A percentile compares a stretch with the other conserved stretches of the same genome.
phyloP scores from a whole-genome alignment of 2,113 vertebrate genomes.

The Todiramphus chloris region DNA sequence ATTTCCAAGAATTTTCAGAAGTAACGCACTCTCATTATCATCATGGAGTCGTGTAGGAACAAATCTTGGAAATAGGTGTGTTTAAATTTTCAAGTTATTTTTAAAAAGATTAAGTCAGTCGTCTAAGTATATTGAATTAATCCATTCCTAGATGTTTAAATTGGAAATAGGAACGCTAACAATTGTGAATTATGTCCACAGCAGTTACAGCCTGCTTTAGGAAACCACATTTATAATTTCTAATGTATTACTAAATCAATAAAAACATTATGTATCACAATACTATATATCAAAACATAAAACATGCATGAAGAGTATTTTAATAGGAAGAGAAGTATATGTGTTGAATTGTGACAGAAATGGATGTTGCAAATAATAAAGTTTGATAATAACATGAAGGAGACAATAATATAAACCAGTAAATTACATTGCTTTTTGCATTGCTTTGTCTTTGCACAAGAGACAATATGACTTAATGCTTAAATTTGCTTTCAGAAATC shows the following conservation, averaged over 20 bases:
- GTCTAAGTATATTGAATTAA: background rate
- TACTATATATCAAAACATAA: background rate
- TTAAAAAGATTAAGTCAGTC: background rate
- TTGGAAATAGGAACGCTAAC: background rate
- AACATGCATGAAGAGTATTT: background rate
- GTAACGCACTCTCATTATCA: background rate
- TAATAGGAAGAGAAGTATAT: background rate
- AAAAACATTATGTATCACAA: background rate
- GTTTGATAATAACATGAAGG: background rate
- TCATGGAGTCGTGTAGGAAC: accelerated
- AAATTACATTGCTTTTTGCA: background rate
- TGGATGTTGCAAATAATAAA: background rate
- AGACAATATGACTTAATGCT: background rate
- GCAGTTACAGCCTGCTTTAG: background rate
- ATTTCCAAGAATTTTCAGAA: background rate
- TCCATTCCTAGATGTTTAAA: background rate
- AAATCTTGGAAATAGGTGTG: background rate
- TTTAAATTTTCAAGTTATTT: background rate
- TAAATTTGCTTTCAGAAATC: background rate
- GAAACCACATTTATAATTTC: background rate
- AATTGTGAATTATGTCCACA: background rate
- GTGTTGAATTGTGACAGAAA: background rate
- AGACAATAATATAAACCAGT: background rate
- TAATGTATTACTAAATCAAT: background rate
- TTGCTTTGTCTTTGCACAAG: background rate